phyloP scores from a whole-genome alignment of 2,797 vertebrate species.

The Lepilemur ruficaudatus region DNA sequence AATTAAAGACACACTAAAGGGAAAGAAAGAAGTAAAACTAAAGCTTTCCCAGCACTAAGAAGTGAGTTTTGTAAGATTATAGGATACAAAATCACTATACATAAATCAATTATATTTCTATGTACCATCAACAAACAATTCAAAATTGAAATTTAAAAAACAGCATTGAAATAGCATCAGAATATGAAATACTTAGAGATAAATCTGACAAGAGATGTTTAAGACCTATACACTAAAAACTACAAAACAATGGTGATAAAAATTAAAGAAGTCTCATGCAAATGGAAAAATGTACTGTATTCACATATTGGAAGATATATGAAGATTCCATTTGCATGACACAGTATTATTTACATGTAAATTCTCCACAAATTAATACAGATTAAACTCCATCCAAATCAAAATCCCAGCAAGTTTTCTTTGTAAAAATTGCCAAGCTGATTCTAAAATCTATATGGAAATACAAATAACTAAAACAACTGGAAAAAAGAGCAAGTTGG shows the following conservation, averaged over 20 bases:
- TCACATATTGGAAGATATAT: neutral
- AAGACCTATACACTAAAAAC: neutral
- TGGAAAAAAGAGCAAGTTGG: neutral
- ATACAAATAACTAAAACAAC: neutral
- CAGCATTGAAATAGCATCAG: neutral
- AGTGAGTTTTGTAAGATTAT: neutral
- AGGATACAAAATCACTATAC: neutral
- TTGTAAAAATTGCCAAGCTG: neutral
- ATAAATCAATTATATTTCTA: neutral
- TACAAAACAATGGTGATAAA: neutral
- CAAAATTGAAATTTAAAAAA: neutral
- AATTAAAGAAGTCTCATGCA: neutral
- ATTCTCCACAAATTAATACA: neutral
- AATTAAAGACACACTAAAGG: neutral
- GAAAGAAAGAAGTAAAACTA: neutral
- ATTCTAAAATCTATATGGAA: slow-evolving; percentile 18
- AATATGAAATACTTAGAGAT: neutral
- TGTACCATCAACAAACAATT: neutral
- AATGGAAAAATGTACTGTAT: neutral
- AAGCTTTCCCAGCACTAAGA: neutral
- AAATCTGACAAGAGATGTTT: neutral
- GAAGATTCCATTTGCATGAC: too few relatives aligned
- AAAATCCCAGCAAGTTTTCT: neutral
- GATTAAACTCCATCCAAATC: neutral
- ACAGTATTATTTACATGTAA: neutral